Evolutionary conservation across 2,113 vertebrate genomes (phyloP).

Genomic region (Mormyrus iriodes): DNA sequence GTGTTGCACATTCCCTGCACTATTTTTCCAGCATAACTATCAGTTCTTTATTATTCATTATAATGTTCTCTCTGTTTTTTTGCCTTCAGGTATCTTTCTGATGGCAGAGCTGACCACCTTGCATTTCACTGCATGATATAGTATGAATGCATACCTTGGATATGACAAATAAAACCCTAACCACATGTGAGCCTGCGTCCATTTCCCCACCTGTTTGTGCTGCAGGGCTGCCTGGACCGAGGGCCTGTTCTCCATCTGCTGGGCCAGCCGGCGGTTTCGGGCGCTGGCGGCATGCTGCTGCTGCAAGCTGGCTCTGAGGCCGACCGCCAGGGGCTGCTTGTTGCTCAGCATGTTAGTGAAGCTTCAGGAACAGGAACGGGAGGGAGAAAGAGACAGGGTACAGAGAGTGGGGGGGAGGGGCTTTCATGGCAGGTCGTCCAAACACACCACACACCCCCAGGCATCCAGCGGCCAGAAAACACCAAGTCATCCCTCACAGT

Average conservation of each 20-base stretch:
- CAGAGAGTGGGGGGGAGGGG: background rate
- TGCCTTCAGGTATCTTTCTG: background rate
- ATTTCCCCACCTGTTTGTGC: constrained; percentile 69
- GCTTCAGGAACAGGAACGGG: constrained; percentile 74
- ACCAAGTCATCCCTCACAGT: background rate
- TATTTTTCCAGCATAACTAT: background rate
- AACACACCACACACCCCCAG: background rate
- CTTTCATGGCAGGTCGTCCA: constrained; percentile 20
- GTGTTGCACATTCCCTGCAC: background rate
- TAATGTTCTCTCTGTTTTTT: background rate
- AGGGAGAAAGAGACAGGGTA: constrained; percentile 26
- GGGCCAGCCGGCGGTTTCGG: constrained; percentile 78
- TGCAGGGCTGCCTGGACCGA: constrained; percentile 80
- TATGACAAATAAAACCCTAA: background rate
- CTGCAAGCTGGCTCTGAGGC: constrained; percentile 72
- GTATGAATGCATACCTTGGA: background rate
- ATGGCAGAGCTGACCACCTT: background rate
- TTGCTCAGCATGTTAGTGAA: constrained; percentile 87
- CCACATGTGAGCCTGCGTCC: background rate
- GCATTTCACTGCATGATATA: background rate
- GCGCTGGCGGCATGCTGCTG: constrained; percentile 70
- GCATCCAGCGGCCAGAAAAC: background rate
- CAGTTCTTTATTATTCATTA: background rate
- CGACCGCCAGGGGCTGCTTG: constrained; percentile 73
- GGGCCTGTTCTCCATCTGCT: constrained; percentile 82